Conservation (phyloP, 2,888 invertebrate species). For the Tachystola acroxantha region DNA sequence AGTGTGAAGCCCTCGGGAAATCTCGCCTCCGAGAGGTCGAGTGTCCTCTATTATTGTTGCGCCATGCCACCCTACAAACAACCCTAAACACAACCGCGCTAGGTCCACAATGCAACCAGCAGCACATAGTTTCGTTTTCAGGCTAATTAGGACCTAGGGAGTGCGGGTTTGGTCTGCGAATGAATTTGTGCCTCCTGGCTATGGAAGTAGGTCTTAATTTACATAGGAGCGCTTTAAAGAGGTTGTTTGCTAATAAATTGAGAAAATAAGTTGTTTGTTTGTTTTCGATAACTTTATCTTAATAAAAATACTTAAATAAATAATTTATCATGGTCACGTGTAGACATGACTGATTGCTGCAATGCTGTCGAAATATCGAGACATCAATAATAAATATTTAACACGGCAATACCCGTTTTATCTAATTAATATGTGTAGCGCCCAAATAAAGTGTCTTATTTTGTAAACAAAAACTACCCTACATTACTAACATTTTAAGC, state of each 20-base stretch:
- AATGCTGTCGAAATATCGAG: no score
- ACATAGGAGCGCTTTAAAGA: constrained; percentile 12
- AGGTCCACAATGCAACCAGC: constrained; percentile 18
- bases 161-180: constrained; percentile 24
- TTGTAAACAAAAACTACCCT: no score
- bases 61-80: constrained; percentile 17
- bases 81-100: constrained; percentile 23
- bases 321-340: no score
- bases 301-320: no score
- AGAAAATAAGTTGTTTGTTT: neutral
- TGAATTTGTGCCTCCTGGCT: constrained; percentile 39
- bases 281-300: no score
- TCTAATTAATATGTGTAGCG: no score
- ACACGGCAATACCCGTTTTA: no score
- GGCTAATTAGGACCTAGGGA: constrained; percentile 68
- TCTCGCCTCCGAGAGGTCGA: constrained; percentile 60
- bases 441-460: no score
- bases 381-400: no score
- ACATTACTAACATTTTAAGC: no score
- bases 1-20: constrained; percentile 48
- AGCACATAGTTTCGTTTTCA: constrained; percentile 49
- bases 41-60: constrained; percentile 62
- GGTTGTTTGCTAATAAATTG: constrained; percentile 23
- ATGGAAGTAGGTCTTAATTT: constrained; percentile 20
- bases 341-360: no score